Evolutionary conservation across 2,888 invertebrate species (phyloP), one percentile per base, ranked within the genome.

Genomic region (Apamea epomidion): DNA sequence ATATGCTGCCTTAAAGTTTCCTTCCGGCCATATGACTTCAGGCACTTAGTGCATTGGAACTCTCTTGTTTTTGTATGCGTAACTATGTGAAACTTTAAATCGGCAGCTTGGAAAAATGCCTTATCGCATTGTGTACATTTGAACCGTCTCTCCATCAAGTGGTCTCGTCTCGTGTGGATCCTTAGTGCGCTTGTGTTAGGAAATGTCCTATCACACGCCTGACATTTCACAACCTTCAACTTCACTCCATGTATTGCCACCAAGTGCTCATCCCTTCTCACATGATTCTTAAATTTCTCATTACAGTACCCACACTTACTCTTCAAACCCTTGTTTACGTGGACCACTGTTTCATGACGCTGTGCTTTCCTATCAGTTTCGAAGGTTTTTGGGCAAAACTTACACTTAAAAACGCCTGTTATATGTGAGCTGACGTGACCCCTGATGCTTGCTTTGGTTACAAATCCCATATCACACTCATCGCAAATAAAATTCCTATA

Each of bases 151-250:
- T 91, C 87, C 88, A 90, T 82, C n/a, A 91, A 76, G 81, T 95
- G 95, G 60, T 92, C 93, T 0, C 90, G 90, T 70, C 96, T 93
- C 29, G 94, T 95, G 69, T 97, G 97, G 0, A 94, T 91, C 1
- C 94, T 96, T 14, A 97, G 88, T 16, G 95, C 92, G 37, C 95
- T 92, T 64, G 96, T 95, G 80, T 95, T 95, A 12, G 94, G 93
- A 81, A 97, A 97, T 0, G 92, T 93, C 82, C 94, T 96, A 1
- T 94, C 94, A 73, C 93, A 93, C 0, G 91, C 91, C 0, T 84
- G 79, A 51, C 93, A 93, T 54, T 89, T 88, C 0, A 3, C 84
- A 69, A 25, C 79, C 4, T 75, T 14, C 68, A 68, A 0, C 8
- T 80, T 80, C 0, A 91, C 84, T 4, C 91, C 90, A 72, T 94